phyloP scores from a whole-genome alignment of 2,113 vertebrate species.

The Motacilla alba region DNA sequence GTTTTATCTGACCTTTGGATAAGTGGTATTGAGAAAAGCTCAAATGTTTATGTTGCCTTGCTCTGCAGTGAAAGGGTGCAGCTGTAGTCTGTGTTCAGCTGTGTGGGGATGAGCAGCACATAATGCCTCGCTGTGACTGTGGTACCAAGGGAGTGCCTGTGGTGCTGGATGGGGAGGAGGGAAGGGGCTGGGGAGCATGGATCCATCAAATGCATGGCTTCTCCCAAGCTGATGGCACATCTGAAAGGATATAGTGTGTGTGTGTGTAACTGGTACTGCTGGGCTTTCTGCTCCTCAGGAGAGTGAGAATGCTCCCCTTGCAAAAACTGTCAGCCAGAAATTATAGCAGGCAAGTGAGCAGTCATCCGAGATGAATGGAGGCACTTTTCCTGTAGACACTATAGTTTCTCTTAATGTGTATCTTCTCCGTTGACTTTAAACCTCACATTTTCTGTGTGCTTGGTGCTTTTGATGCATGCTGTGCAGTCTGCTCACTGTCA shows the following conservation, averaged over 20 bases:
- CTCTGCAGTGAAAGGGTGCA: conserved; percentile 31
- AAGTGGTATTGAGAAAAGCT: background rate
- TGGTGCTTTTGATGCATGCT: background rate
- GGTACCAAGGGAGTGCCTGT: conserved; percentile 22
- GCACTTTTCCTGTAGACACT: background rate
- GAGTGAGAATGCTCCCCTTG: background rate
- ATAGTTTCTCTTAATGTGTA: background rate
- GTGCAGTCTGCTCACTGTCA: background rate
- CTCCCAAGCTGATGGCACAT: background rate
- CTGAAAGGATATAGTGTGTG: conserved; percentile 24
- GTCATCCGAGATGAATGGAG: background rate
- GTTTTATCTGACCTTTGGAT: background rate
- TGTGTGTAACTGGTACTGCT: conserved; percentile 65
- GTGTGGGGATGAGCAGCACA: conserved; percentile 18
- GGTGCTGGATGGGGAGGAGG: background rate
- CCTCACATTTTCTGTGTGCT: background rate
- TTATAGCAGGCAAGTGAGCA: background rate
- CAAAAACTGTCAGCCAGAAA: background rate
- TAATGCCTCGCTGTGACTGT: conserved; percentile 48
- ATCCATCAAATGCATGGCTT: background rate
- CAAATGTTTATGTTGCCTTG: background rate
- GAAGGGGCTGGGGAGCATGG: background rate
- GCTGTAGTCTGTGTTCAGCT: conserved; percentile 44
- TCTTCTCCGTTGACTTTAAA: background rate
- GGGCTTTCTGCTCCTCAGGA: background rate